These are phyloP conservation scores for Austrofundulus limnaeus DNA, from an alignment of 2,113 vertebrate species.

Conservation along the genomic window DNA sequence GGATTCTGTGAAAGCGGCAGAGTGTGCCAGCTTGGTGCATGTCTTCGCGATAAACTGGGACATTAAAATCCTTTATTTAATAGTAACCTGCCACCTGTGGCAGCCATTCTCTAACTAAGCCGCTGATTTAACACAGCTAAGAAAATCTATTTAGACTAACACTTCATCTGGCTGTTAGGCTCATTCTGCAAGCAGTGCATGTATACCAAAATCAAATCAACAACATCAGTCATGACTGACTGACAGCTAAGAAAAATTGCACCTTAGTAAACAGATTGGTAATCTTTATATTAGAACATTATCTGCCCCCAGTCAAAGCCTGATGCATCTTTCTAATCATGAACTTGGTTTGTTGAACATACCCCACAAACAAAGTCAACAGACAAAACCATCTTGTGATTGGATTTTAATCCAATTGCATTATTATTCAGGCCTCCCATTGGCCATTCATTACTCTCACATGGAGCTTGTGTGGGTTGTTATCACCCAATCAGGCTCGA, in stretches of 20 bases:
- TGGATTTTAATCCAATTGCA: conserved; percentile 78
- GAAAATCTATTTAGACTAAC: conserved; percentile 36
- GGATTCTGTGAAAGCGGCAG: conserved; percentile 39
- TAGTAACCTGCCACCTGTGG: conserved; percentile 59
- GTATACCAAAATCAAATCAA: conserved; percentile 57
- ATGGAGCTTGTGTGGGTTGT: conserved; percentile 75
- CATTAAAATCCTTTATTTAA: conserved; percentile 70
- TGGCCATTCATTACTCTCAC: conserved; percentile 78
- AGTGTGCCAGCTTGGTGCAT: conserved; percentile 58
- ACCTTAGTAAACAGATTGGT: conserved; percentile 69
- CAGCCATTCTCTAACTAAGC: conserved; percentile 52
- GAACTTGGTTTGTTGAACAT: conserved; percentile 73
- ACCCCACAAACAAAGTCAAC: conserved; percentile 79
- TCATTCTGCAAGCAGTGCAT: conserved; percentile 58
- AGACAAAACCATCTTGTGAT: conserved; percentile 75
- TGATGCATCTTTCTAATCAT: conserved; percentile 67
- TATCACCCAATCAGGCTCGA: conserved; percentile 74
- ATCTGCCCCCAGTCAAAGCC: conserved; percentile 64
- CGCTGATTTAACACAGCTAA: conserved; percentile 37
- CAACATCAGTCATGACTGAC: conserved; percentile 52
- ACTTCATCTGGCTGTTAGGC: conserved; percentile 27
- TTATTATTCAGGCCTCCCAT: conserved; percentile 79
- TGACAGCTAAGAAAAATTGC: conserved; percentile 58
- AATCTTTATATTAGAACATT: conserved; percentile 71
- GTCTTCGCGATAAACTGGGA: conserved; percentile 59